Conservation (phyloP, 1,140 invertebrate species). For the Phymastichus coffea region DNA sequence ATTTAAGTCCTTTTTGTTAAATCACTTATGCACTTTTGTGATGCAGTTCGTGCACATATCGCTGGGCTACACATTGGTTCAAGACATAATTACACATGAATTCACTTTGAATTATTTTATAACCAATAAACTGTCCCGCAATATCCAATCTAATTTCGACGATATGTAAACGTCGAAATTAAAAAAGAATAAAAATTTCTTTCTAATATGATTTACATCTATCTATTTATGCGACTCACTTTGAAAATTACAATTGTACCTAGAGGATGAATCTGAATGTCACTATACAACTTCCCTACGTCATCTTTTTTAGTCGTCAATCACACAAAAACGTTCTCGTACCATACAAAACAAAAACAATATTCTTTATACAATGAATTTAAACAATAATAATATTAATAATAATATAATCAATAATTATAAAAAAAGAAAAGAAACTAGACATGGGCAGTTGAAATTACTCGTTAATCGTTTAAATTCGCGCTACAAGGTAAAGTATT, state of each 20-base stretch:
- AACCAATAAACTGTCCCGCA: constrained; percentile 13
- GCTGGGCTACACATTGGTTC: constrained; percentile 23
- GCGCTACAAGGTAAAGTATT: too few species aligned
- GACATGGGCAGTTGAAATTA: not conserved
- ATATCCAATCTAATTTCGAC: constrained; percentile 17
- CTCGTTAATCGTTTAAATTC: too few species aligned
- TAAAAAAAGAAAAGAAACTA: constrained; percentile 8
- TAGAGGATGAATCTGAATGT: constrained; percentile 18
- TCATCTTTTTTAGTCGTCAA: constrained; percentile 10
- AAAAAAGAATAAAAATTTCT: too few species aligned
- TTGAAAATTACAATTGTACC: constrained; percentile 21
- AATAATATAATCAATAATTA: too few species aligned
- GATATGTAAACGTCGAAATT: constrained; percentile 27
- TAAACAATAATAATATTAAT: constrained; percentile 20
- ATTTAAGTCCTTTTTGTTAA: not conserved
- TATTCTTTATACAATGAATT: constrained; percentile 22
- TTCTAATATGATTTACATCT: constrained; percentile 26
- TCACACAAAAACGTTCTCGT: constrained; percentile 10
- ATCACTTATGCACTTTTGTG: constrained; percentile 15
- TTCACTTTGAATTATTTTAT: constrained; percentile 4
- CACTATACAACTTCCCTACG: constrained; percentile 25
- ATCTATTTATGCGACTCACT: constrained; percentile 24
- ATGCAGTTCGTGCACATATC: constrained; percentile 15
- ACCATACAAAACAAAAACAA: constrained; percentile 23
- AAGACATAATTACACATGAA: constrained; percentile 10